Evolutionary conservation across 2,888 invertebrate genomes (phyloP).

Genomic region (Calameuta idolon): DNA sequence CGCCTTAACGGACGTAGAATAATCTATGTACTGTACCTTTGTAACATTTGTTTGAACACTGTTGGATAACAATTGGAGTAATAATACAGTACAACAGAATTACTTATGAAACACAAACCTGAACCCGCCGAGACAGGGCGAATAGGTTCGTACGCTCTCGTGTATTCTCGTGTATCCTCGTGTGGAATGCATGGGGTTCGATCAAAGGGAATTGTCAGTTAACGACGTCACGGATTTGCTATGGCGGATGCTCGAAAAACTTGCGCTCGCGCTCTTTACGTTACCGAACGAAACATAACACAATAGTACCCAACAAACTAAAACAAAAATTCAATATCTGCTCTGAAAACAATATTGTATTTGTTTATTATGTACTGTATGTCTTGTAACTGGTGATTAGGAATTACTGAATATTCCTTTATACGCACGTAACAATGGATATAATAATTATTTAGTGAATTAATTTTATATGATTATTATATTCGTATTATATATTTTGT

Average conservation of each 20-base stretch:
- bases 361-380: neutral
- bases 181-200: neutral
- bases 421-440: neutral
- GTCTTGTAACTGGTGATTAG: neutral
- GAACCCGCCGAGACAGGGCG: neutral
- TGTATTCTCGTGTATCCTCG: neutral
- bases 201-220: slow-evolving; percentile 23
- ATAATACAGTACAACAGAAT: neutral
- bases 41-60: neutral
- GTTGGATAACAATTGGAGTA: neutral
- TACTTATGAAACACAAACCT: neutral
- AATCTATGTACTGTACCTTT: neutral
- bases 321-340: neutral
- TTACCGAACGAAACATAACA: neutral
- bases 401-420: neutral
- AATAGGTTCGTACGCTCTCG: neutral
- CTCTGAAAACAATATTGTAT: neutral
- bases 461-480: neutral
- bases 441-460: neutral
- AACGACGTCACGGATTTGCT: slow-evolving; percentile 29
- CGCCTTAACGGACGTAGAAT: neutral
- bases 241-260: slow-evolving; percentile 26
- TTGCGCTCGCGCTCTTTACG: slow-evolving; percentile 1
- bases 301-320: neutral
- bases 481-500: neutral